These are phyloP conservation scores for Ophioninae sp. DNA, from an alignment of 2,888 invertebrate genomes.

Conservation along the genomic window DNA sequence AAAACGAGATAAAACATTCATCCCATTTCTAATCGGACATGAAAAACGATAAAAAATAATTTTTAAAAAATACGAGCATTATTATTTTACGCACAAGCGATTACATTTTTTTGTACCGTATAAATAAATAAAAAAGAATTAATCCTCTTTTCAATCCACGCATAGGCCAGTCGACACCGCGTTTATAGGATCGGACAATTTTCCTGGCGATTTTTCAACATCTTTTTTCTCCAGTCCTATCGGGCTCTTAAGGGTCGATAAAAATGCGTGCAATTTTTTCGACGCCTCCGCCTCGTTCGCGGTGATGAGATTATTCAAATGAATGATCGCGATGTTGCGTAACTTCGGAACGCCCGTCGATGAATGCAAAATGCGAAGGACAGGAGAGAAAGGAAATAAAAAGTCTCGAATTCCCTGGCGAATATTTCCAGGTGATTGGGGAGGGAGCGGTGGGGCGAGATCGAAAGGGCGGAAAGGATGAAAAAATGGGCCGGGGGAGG, in stretches of 20 bases:
- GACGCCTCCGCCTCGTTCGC: conserved; percentile 1
- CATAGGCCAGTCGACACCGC: too few relatives aligned
- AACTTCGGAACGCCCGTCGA: conserved; percentile 18
- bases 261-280: conserved; percentile 9
- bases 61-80: too few relatives aligned
- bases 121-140: too few relatives aligned
- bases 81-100: too few relatives aligned
- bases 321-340: conserved; percentile 46
- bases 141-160: too few relatives aligned
- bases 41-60: too few relatives aligned
- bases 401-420: conserved; percentile 38
- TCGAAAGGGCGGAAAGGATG: neutral
- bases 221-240: neutral
- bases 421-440: conserved; percentile 23
- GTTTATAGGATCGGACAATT: too few relatives aligned
- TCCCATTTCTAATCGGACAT: too few relatives aligned
- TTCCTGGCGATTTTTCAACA: neutral
- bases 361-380: conserved; percentile 31
- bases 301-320: conserved; percentile 52
- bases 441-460: conserved; percentile 2
- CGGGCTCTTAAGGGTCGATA: neutral
- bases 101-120: too few relatives aligned
- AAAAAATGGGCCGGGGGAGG: conserved; percentile 35
- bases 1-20: too few relatives aligned
- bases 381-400: conserved; percentile 21